phyloP scores from a whole-genome alignment of 2,888 invertebrate species.

The Sinodicranocentrus sp. region DNA sequence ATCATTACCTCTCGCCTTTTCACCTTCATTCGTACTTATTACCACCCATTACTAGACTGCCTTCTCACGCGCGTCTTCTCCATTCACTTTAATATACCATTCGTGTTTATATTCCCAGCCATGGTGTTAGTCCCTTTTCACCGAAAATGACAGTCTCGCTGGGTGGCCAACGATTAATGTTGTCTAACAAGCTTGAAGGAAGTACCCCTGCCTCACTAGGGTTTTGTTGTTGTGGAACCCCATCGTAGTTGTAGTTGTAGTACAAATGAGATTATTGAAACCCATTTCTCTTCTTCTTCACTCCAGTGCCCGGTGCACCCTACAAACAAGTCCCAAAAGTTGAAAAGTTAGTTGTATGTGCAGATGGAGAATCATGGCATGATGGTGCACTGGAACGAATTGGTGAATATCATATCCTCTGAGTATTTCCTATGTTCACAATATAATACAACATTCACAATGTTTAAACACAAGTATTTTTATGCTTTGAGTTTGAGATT shows the following conservation, averaged over 20 bases:
- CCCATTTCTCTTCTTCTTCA: slow-evolving; percentile 1
- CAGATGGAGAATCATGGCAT: no score
- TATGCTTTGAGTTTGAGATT: no score
- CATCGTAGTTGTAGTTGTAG: slow-evolving; percentile 52
- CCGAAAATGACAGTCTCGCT: slow-evolving; percentile 76
- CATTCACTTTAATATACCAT: neutral
- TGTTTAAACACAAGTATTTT: no score
- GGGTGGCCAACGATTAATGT: slow-evolving; percentile 77
- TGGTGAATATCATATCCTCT: no score
- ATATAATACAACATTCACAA: no score
- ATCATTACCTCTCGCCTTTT: slow-evolving; percentile 56
- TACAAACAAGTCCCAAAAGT: neutral
- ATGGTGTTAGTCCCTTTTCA: slow-evolving; percentile 72
- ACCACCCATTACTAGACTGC: neutral
- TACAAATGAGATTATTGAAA: slow-evolving; percentile 66
- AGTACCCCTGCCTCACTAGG: slow-evolving; percentile 66
- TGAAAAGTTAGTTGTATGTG: no score
- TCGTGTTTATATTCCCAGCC: slow-evolving; percentile 51
- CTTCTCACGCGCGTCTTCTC: neutral
- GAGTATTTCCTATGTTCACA: no score
- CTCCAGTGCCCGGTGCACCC: neutral
- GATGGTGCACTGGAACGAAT: no score
- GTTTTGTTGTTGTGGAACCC: slow-evolving; percentile 54
- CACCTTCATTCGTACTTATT: slow-evolving; percentile 34
- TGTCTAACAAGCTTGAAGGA: slow-evolving; percentile 77